Base-by-base conservation (phyloP, 2,888 invertebrate species). In the Scaptomyza flava region DNA sequence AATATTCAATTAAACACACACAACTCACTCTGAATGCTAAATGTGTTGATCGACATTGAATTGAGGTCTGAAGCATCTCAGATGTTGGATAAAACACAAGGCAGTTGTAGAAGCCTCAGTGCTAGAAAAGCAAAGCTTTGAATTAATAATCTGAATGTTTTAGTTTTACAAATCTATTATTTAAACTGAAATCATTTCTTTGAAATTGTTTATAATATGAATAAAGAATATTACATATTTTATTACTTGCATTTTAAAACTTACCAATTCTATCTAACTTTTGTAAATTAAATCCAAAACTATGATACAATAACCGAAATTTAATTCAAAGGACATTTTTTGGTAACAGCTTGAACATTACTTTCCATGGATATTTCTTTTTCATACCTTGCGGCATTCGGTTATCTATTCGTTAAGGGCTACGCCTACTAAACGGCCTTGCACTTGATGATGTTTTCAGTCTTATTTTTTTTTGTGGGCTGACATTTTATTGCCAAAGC, bases 401-500 rank as follows among this genome's bases (percentile, higher is more conserved):
- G 57, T 61, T 72, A 72, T 72, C 45, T 65, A 20, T 33, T 34
- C 23, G 23, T 48, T 52, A 23, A 42, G 7, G 20, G 27, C 41
- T 38, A 72, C 70, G 60, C 72, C 72, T 36, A 0, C 45, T 3
- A 7, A n/a, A 20, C 12, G 36, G 58, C 58, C 58, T 31, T 14
- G 14, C 27, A 8, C 30, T 23, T 56, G 48, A 27, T 30, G 43
- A 50, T 65, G 63, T 47, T 52, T 34, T 36, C 30, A 27, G 17
- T 17, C 1, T 45, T 51, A 33, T 59, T 60, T 47, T 36, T 68
- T 51, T 69, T 52, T 64, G 74, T 52, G 56, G 59, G 68, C 62
- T 81, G 82, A 66, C 85, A 72, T 81, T 84, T 81, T 76, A 74
- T 74, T 60, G 63, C 60, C 60, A 36, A 3, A 41, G 58, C 38